These are phyloP conservation scores for Calephelis perditalis DNA, from an alignment of 2,888 invertebrate genomes.

Conservation along the genomic window DNA sequence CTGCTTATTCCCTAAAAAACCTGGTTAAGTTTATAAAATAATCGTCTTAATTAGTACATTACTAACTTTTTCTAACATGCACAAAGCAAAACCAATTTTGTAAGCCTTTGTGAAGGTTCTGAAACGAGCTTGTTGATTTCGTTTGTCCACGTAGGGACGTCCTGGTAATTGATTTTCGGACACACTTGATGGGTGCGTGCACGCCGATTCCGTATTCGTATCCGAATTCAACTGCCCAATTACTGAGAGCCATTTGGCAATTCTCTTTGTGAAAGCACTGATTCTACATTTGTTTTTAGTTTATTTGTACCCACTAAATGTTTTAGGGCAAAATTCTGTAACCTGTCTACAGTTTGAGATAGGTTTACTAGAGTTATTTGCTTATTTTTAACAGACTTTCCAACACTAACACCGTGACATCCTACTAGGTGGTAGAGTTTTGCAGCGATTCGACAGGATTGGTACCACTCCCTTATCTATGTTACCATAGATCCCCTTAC, in stretches of 20 bases:
- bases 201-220: conserved; percentile 34
- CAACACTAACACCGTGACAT: too few species aligned
- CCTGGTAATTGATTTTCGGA: conserved; percentile 42
- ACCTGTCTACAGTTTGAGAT: too few species aligned
- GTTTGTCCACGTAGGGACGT: conserved; percentile 32
- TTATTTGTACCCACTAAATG: conserved; percentile 2
- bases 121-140: conserved; percentile 29
- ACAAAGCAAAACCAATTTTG: conserved; percentile 18
- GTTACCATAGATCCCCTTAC: too few species aligned
- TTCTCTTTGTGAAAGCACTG: conserved; percentile 42
- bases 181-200: conserved; percentile 26
- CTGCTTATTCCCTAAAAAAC: too few species aligned
- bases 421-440: too few species aligned
- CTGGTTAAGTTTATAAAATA: too few species aligned
- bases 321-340: neutral
- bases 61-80: conserved; percentile 8
- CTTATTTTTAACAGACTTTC: too few species aligned
- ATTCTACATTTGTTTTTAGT: conserved; percentile 13
- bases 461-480: too few species aligned
- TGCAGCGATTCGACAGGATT: too few species aligned
- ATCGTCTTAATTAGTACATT: too few species aligned
- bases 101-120: conserved; percentile 22
- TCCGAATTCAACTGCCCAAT: conserved; percentile 34
- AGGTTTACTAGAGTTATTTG: too few species aligned
- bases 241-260: conserved; percentile 39